Evolutionary conservation across 2,113 vertebrate species (phyloP).

Genomic region (Scomber japonicus): DNA sequence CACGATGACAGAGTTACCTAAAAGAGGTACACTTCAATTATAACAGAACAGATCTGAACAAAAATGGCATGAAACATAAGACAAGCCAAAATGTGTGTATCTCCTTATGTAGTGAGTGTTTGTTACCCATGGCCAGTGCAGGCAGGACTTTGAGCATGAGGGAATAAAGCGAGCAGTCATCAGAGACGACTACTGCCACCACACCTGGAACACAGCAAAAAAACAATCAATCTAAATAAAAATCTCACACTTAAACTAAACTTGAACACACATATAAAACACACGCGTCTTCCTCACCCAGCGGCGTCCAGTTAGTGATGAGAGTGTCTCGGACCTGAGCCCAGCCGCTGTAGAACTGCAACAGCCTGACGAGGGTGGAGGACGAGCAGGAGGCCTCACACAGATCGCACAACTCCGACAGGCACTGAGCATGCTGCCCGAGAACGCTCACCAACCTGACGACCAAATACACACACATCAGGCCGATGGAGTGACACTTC

Average conservation of each 20-base stretch:
- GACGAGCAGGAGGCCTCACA: conserved; percentile 69
- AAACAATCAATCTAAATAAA: too few species aligned
- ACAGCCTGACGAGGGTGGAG: conserved; percentile 73
- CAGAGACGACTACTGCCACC: conserved; percentile 78
- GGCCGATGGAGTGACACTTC: too few species aligned
- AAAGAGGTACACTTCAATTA: conserved; percentile 2
- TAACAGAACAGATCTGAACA: not conserved
- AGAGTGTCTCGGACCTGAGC: conserved; percentile 82
- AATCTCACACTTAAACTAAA: not conserved
- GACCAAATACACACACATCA: not conserved
- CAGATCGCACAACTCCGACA: conserved; percentile 79
- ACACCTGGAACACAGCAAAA: conserved; percentile 73
- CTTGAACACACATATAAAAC: not conserved
- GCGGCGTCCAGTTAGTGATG: conserved; percentile 75
- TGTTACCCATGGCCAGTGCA: conserved; percentile 84
- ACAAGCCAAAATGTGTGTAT: not conserved
- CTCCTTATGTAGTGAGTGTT: not conserved
- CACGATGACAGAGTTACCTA: conserved; percentile 84
- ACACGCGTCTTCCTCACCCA: conserved; percentile 60
- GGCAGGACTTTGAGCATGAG: conserved; percentile 82
- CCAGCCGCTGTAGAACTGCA: conserved; percentile 85
- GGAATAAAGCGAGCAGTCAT: conserved; percentile 79
- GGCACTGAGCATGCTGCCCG: conserved; percentile 78
- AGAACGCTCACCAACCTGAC: conserved; percentile 72
- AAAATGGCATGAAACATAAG: not conserved